Evolutionary conservation across 2,888 invertebrate genomes (phyloP), one percentile per base, ranked within the genome.

Genomic region (Odontocolon sp.): DNA sequence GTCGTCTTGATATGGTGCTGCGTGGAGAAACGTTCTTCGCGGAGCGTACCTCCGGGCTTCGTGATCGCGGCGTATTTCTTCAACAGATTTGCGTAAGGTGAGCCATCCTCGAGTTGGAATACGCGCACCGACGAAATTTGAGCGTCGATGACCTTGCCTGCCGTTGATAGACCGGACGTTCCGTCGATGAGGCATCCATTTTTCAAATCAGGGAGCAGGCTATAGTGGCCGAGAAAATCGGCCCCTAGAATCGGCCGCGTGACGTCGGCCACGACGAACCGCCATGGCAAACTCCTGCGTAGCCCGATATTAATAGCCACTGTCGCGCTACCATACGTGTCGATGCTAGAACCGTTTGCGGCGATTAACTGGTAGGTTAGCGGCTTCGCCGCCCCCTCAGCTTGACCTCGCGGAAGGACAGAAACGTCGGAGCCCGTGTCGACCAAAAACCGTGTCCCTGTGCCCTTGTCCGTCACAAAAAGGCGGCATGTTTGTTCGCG

Each of bases 231-330:
- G 9, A 89, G 68, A 64, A 90, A 87, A 78, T 88, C 87, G 0
- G 82, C 86, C 2, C 87, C 86, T 16, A 88, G 87, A 6, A 89
- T 88, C 0, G 89, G 84, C 16, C 81, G 83, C 0, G 84, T 73
- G 0, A 87, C 84, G 45, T 89, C 86, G 0, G 88, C 87, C 0
- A 89, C 78, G 0, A 85, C 72, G 70, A 88, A 90, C 1, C 80
- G 77, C 87, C 87, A 89, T 0, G 59, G 45, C 23, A 85, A 87
- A 1, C 73, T 79, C 2, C 86, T 80, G 11, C 85, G 82, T 3
- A 88, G 67, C 2, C 87, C 86, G 4, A 89, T 52, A 28, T 87
- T 81, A 0, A 88, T 42, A 0, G 77, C 63, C 0, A 85, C 47
- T 0, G 77, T 67, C 2, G 73, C 64, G 2, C 56, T 77, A 0